These are phyloP conservation scores for Aelia acuminata DNA, from an alignment of 2,888 invertebrate genomes.

Conservation along the genomic window DNA sequence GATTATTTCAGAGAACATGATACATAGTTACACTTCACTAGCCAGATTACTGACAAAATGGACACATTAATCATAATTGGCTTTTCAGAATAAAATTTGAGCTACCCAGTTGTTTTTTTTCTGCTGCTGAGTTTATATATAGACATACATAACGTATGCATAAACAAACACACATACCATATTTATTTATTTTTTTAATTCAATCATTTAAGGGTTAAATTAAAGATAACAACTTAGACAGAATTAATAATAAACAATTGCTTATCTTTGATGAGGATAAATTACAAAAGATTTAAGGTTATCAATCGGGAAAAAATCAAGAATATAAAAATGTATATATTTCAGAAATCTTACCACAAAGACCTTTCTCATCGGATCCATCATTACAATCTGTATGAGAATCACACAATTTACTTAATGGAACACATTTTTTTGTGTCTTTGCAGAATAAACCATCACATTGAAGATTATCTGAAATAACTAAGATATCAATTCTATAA, in stretches of 20 bases:
- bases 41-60: too few species aligned
- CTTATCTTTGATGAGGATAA: not conserved
- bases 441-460: conserved; percentile 71
- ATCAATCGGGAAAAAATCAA: not conserved
- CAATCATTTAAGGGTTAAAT: too few species aligned
- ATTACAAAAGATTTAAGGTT: not conserved
- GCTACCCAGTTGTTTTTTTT: too few species aligned
- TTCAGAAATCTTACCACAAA: conserved; percentile 72
- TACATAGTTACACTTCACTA: too few species aligned
- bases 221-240: too few species aligned
- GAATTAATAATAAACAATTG: not conserved
- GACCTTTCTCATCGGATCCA: conserved; percentile 79
- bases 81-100: too few species aligned
- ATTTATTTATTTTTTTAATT: too few species aligned
- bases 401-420: conserved; percentile 77
- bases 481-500: not conserved
- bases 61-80: too few species aligned
- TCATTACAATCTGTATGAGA: conserved; percentile 76
- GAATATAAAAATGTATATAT: not conserved
- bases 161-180: too few species aligned
- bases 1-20: too few species aligned
- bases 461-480: not conserved
- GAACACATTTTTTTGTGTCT: conserved; percentile 77
- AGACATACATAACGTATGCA: too few species aligned
- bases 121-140: too few species aligned